Conservation (phyloP, 2,888 invertebrate genomes). For the Eudasyphora cyanicolor region DNA sequence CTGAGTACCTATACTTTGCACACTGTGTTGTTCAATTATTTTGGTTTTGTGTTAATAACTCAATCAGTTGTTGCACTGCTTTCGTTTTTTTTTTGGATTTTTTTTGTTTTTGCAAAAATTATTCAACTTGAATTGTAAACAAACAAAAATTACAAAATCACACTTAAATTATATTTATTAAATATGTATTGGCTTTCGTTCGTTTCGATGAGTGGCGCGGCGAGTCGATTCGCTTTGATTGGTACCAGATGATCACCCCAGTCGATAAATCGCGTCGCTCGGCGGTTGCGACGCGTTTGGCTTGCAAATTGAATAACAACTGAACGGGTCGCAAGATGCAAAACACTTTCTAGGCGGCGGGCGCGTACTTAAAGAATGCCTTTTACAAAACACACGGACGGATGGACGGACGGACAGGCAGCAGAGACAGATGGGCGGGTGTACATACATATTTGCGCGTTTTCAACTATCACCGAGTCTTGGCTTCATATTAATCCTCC, state of each 20-base stretch:
- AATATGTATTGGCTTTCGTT: neutral
- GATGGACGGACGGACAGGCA: neutral
- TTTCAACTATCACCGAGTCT: conserved; percentile 5
- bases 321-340: conserved; percentile 65
- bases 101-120: conserved; percentile 2
- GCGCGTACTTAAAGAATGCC: conserved; percentile 62
- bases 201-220: too few species aligned
- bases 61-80: neutral
- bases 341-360: conserved; percentile 62
- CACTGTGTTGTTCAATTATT: too few species aligned
- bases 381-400: conserved; percentile 37
- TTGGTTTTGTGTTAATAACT: conserved; percentile 21
- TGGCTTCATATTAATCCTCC: conserved; percentile 61
- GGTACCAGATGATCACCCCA: conserved; percentile 7
- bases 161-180: neutral
- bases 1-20: too few species aligned
- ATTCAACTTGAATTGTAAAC: conserved; percentile 11
- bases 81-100: neutral
- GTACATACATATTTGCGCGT: neutral
- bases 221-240: neutral
- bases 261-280: conserved; percentile 1
- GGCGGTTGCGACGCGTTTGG: conserved; percentile 56
- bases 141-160: conserved; percentile 13
- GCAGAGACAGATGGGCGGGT: neutral
- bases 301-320: conserved; percentile 66